Conservation (phyloP, 2,888 invertebrate species). For the Pogonocherus hispidulus region DNA sequence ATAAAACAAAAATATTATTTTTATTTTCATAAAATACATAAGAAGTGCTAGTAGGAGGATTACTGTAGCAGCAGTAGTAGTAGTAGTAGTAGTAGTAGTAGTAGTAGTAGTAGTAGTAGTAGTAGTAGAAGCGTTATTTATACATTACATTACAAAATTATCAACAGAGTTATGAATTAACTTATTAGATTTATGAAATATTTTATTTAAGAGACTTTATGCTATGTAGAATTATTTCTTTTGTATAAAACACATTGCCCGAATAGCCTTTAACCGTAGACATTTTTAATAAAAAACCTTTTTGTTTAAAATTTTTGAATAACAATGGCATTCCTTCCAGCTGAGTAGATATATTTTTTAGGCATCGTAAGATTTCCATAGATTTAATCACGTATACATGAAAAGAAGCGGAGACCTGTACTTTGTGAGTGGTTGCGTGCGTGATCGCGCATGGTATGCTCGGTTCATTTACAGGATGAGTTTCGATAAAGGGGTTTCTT, state of each 20-base stretch:
- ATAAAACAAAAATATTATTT: no score
- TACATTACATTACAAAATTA: no score
- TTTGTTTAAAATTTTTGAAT: constrained; percentile 31
- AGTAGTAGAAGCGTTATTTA: no score
- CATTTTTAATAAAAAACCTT: constrained; percentile 22
- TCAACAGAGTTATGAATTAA: background rate
- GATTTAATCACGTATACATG: constrained; percentile 35
- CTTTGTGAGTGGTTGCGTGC: constrained; percentile 26
- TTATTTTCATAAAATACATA: no score
- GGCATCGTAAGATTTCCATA: constrained; percentile 34
- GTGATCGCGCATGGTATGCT: constrained; percentile 24
- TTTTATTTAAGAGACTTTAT: background rate
- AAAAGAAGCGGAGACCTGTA: constrained; percentile 22
- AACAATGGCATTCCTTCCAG: constrained; percentile 36
- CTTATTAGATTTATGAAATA: background rate
- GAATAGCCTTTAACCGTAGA: background rate
- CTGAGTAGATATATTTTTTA: constrained; percentile 38
- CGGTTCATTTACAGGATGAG: constrained; percentile 30
- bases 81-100: no score
- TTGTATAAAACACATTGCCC: background rate
- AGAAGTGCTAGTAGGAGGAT: no score
- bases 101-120: no score
- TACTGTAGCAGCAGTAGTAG: no score
- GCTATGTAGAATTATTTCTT: background rate
- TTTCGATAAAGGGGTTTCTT: constrained; percentile 9